A percentile compares a stretch with the other conserved stretches of the same genome.
Conservation (phyloP, 1,140 invertebrate genomes). For the Saccostrea cuccullata region DNA sequence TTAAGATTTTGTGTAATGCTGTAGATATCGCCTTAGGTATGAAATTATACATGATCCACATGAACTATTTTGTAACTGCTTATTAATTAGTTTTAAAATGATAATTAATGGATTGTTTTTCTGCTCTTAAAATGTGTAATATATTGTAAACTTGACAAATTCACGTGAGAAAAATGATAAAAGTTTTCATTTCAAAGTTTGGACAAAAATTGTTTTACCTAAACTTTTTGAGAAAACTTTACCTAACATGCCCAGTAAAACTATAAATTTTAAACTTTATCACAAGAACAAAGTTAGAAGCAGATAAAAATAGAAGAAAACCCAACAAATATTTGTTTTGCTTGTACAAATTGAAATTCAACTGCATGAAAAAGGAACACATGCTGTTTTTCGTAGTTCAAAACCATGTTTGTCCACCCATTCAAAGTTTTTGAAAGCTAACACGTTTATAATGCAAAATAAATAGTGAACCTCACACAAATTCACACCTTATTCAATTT, state of each 20-base stretch:
- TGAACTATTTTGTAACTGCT: constrained; percentile 1
- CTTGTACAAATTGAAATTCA: background rate
- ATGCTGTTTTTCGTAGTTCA: constrained; percentile 27
- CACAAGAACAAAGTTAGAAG: background rate
- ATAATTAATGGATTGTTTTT: constrained; percentile 12
- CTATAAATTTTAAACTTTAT: constrained; percentile 11
- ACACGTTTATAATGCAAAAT: constrained; percentile 14
- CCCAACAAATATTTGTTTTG: constrained; percentile 20
- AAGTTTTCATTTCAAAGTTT: constrained; percentile 1
- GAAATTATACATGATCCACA: constrained; percentile 3
- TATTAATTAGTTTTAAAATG: constrained; percentile 27
- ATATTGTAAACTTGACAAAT: background rate
- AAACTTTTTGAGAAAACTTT: constrained; percentile 1
- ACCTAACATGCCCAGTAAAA: background rate
- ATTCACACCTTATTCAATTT: background rate
- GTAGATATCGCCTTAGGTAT: constrained; percentile 4
- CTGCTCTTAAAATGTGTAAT: background rate
- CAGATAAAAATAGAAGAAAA: constrained; percentile 14
- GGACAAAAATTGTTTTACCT: background rate
- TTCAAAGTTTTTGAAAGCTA: constrained; percentile 13
- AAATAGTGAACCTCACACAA: background rate
- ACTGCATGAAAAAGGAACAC: background rate
- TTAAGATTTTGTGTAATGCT: background rate
- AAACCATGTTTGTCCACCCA: constrained; percentile 14
- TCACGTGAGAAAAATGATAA: background rate